Conservation (phyloP, 2,888 invertebrate genomes). For the Rhaphigaster nebulosa region DNA sequence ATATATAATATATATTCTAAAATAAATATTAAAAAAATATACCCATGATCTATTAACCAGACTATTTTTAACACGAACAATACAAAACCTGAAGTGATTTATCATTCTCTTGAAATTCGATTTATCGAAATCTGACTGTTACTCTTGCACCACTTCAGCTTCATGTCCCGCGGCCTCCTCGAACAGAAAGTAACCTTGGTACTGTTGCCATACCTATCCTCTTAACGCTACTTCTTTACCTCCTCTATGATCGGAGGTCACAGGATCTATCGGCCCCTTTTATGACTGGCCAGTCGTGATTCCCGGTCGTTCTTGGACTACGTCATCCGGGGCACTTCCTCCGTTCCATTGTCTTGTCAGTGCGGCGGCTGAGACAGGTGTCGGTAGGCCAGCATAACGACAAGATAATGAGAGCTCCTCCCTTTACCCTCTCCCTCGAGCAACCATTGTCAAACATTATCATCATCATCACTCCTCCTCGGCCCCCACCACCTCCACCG, state of each 20-base stretch:
- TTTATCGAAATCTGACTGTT: not conserved
- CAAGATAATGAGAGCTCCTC: constrained; percentile 54
- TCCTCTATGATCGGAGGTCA: not conserved
- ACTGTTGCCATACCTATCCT: not conserved
- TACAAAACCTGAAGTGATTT: not conserved
- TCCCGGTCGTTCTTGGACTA: not conserved
- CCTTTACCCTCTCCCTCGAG: constrained; percentile 37
- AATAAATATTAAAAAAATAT: no score
- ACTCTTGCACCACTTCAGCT: not conserved
- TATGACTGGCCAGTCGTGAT: constrained; percentile 40
- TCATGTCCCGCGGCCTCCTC: not conserved
- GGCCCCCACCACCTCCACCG: constrained; percentile 32
- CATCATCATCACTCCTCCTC: constrained; percentile 57
- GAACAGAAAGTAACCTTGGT: not conserved
- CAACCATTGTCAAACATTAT: constrained; percentile 57
- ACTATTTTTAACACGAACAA: no score
- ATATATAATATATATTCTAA: no score
- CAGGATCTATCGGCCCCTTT: constrained; percentile 4
- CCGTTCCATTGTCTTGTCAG: constrained; percentile 52
- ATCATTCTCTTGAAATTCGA: not conserved
- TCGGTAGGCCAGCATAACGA: constrained; percentile 51
- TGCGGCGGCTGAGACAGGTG: constrained; percentile 51
- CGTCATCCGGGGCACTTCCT: constrained; percentile 51
- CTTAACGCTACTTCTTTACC: not conserved
- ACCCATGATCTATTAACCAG: no score